A percentile compares a stretch with the other conserved stretches of the same genome.
These are phyloP conservation scores for Ceratitis capitata DNA, from an alignment of 1,140 invertebrate species.

Conservation along the genomic window DNA sequence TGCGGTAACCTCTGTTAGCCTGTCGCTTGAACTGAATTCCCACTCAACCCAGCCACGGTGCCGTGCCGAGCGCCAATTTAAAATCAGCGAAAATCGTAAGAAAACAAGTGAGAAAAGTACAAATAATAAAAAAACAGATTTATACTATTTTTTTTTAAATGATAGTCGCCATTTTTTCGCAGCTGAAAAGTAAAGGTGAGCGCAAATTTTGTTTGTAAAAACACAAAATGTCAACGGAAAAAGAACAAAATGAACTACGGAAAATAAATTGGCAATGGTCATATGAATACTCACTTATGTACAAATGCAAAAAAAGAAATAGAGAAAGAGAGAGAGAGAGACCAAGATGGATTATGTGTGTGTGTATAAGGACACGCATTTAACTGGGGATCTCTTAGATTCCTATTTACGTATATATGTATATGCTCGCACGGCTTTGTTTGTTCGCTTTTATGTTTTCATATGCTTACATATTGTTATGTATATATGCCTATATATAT, in stretches of 20 bases:
- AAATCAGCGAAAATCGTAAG: neutral
- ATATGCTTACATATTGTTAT: neutral
- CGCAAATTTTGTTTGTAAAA: neutral
- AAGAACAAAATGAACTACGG: neutral
- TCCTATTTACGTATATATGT: no score
- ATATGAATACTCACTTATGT: neutral
- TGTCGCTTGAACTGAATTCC: neutral
- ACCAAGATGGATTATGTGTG: no score
- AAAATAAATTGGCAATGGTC: neutral
- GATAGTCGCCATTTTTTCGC: neutral
- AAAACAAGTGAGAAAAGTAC: neutral
- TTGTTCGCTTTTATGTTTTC: neutral
- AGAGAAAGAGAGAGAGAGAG: neutral
- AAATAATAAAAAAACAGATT: neutral
- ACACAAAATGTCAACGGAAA: neutral
- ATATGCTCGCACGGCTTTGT: no score
- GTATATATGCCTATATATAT: neutral
- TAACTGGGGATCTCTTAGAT: no score
- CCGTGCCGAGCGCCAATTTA: neutral
- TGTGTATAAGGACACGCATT: neutral
- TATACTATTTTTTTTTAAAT: neutral
- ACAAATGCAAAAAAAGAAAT: neutral
- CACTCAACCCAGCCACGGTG: neutral
- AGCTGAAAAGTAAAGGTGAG: neutral
- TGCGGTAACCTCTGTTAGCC: neutral